phyloP scores from a whole-genome alignment of 2,797 vertebrate genomes.

The Darevskia mixta region DNA sequence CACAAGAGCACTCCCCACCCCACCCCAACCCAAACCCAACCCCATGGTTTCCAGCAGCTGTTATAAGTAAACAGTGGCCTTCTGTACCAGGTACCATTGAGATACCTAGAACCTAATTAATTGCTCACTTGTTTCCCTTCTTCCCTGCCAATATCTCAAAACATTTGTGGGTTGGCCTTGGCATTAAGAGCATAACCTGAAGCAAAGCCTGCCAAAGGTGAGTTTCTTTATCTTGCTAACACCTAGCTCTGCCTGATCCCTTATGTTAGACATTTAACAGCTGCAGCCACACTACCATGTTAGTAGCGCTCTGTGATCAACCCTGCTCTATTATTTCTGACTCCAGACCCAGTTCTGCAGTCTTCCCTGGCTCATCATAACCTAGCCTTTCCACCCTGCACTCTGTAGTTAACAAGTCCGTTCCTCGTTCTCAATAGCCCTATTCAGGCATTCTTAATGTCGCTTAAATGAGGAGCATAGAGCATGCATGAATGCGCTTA shows the following conservation, averaged over 20 bases:
- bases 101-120: not conserved
- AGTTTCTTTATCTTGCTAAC: not conserved
- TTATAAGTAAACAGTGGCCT: not conserved
- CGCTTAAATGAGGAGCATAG: not conserved
- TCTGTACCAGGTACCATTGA: not conserved
- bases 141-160: not conserved
- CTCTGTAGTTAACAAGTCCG: not conserved
- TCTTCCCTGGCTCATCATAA: not conserved
- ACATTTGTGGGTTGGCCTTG: constrained; percentile 7
- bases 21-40: too few species aligned
- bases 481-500: too few species aligned
- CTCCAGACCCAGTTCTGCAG: not conserved
- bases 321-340: not conserved
- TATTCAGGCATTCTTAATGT: not conserved
- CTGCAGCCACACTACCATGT: not conserved
- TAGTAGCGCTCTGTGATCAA: not conserved
- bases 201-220: not conserved
- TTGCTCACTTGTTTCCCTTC: constrained; percentile 9
- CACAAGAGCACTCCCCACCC: too few species aligned
- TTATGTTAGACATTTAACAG: not conserved
- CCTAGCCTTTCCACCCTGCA: not conserved
- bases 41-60: too few species aligned
- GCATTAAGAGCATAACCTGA: constrained; percentile 8
- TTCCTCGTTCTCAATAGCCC: not conserved
- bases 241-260: not conserved